Evolutionary conservation across 2,797 vertebrate species (phyloP).

Genomic region (Enteromius radiatus): DNA sequence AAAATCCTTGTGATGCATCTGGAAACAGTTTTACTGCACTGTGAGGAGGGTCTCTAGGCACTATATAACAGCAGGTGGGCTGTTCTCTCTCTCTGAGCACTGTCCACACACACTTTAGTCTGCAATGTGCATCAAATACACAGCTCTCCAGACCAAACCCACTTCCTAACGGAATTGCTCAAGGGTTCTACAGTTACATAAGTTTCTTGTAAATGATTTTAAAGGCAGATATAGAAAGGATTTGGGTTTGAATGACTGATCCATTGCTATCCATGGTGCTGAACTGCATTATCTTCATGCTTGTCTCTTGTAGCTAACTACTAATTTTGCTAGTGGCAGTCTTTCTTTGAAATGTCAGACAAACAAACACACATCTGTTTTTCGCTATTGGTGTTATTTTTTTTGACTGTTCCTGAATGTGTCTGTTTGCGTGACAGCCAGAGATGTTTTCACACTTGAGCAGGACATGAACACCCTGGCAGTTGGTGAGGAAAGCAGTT

Average conservation of each 20-base stretch:
- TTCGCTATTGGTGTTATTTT: conserved; percentile 19
- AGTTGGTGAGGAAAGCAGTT: conserved; percentile 16
- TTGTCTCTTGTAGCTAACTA: neutral
- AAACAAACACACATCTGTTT: neutral
- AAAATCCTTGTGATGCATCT: conserved; percentile 19
- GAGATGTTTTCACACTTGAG: conserved; percentile 19
- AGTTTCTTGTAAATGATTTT: conserved; percentile 70
- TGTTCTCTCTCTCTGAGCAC: neutral
- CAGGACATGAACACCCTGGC: conserved; percentile 18
- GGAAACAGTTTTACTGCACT: conserved; percentile 27
- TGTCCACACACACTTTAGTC: neutral
- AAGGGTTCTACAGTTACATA: conserved; percentile 71
- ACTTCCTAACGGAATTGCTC: conserved; percentile 64
- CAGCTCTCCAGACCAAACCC: conserved; percentile 62
- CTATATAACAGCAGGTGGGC: conserved; percentile 37
- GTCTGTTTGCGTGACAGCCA: neutral
- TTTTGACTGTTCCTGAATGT: neutral
- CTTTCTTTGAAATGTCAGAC: conserved; percentile 21
- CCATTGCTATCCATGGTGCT: neutral
- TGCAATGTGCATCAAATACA: conserved; percentile 44
- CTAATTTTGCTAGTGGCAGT: neutral
- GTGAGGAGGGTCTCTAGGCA: conserved; percentile 2
- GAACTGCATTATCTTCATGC: conserved; percentile 11
- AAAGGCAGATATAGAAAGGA: conserved; percentile 64
- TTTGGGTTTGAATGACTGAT: conserved; percentile 46